A percentile compares a stretch with the other conserved stretches of the same genome.
Conservation (phyloP, 2,113 vertebrate genomes). For the Clarias macrocephalus region DNA sequence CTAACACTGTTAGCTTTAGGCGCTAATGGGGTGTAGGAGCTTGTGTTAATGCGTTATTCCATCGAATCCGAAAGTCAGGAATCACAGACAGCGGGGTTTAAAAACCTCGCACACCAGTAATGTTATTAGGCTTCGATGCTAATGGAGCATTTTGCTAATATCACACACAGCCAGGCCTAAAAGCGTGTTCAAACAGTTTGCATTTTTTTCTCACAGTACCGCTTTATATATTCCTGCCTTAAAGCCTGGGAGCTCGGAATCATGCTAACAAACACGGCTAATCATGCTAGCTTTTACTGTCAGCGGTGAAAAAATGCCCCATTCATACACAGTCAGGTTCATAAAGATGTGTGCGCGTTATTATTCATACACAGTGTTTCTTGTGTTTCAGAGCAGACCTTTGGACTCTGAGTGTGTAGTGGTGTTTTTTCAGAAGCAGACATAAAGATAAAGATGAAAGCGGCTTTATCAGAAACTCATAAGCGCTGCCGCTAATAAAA, state of each 20-base stretch:
- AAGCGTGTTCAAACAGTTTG: not conserved
- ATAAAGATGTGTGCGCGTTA: not conserved
- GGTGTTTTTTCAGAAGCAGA: conserved; percentile 9
- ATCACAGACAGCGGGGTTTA: not conserved
- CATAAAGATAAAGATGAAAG: conserved; percentile 1
- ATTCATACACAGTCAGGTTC: not conserved
- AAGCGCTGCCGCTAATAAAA: not conserved
- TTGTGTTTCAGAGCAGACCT: not conserved
- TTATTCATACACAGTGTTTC: not conserved
- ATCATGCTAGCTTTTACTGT: not conserved
- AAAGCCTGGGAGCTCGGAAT: too few relatives aligned
- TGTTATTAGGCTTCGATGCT: conserved; percentile 11
- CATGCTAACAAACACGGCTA: not conserved
- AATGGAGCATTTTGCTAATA: conserved; percentile 63
- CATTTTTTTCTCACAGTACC: not conserved
- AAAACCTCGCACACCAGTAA: not conserved
- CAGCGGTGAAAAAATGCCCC: not conserved
- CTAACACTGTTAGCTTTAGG: conserved; percentile 59
- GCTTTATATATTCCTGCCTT: not conserved
- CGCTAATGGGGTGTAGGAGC: conserved; percentile 41
- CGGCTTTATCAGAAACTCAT: not conserved
- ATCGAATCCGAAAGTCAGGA: not conserved
- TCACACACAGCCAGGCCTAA: conserved; percentile 48
- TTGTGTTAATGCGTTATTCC: conserved; percentile 66
- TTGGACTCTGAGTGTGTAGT: conserved; percentile 1